A percentile compares a stretch with the other conserved stretches of the same genome.
Conservation (phyloP, 2,797 vertebrate genomes). For the Sebastes alutus region DNA sequence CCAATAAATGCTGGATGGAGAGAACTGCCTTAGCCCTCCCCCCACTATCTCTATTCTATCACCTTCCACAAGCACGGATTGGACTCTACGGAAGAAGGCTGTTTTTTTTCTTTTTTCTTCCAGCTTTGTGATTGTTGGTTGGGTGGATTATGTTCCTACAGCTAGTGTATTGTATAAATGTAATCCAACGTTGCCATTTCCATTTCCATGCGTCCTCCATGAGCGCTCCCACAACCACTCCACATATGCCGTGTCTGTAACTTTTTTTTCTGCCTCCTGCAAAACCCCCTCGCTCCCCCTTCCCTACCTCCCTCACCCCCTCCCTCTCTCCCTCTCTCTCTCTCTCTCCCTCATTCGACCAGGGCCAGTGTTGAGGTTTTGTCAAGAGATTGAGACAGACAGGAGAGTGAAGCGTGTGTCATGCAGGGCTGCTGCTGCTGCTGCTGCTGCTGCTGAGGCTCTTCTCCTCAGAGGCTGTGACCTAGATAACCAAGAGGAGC, state of each 20-base stretch:
- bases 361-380: conserved; percentile 77
- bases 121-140: conserved; percentile 53
- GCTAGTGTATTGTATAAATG: conserved; percentile 53
- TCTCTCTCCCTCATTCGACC: conserved; percentile 48
- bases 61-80: conserved; percentile 65
- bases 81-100: conserved; percentile 60
- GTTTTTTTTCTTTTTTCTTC: conserved; percentile 30
- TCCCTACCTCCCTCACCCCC: conserved; percentile 7
- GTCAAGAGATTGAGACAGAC: conserved; percentile 81
- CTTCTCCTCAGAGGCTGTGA: conserved; percentile 82
- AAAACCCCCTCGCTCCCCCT: conserved; percentile 26
- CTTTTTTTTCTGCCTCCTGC: conserved; percentile 51
- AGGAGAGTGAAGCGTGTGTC: conserved; percentile 81
- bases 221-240: conserved; percentile 48
- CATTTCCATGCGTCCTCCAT: conserved; percentile 61
- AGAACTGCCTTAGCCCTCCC: conserved; percentile 72
- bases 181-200: conserved; percentile 64
- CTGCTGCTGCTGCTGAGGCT: conserved; percentile 65
- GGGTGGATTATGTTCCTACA: conserved; percentile 63
- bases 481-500: conserved; percentile 84
- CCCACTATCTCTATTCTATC: conserved; percentile 76
- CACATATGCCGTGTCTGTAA: conserved; percentile 54
- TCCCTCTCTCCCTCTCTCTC: conserved; percentile 11
- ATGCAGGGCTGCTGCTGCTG: conserved; percentile 73
- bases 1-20: conserved; percentile 84